Evolutionary conservation across 2,888 invertebrate species (phyloP).

Genomic region (Drosophila yooni): DNA sequence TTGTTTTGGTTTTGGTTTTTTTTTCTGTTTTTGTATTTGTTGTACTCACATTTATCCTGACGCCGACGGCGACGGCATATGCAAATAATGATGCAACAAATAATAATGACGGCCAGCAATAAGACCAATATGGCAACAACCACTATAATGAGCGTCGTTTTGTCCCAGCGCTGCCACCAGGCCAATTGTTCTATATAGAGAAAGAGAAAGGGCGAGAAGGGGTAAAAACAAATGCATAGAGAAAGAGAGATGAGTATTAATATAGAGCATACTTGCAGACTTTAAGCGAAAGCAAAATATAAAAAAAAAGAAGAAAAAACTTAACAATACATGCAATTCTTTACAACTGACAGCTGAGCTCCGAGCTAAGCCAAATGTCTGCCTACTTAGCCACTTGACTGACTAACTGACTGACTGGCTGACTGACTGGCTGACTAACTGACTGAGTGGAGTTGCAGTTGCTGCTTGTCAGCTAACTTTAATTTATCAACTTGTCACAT

Average conservation of each 20-base stretch:
- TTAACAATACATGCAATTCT: conserved; percentile 53
- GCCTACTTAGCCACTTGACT: conserved; percentile 51
- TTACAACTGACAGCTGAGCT: conserved; percentile 44
- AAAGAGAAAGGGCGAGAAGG: conserved; percentile 10
- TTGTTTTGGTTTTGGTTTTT: conserved; percentile 18
- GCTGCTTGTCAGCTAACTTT: conserved; percentile 55
- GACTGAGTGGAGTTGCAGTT: conserved; percentile 27
- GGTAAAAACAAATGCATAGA: background rate
- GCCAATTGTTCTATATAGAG: conserved; percentile 88
- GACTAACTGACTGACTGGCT: conserved; percentile 37
- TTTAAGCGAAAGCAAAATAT: conserved; percentile 32
- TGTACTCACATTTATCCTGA: conserved; percentile 85
- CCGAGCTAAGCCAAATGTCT: conserved; percentile 46
- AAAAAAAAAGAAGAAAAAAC: background rate
- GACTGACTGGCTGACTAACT: conserved; percentile 26
- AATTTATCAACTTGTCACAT: conserved; percentile 75
- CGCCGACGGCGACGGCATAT: conserved; percentile 92
- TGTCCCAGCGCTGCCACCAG: conserved; percentile 92
- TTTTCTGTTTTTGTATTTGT: conserved; percentile 20
- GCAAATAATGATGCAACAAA: conserved; percentile 94
- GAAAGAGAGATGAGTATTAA: conserved; percentile 14
- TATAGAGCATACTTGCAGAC: conserved; percentile 10
- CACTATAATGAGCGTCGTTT: conserved; percentile 91
- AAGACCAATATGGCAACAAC: conserved; percentile 89
- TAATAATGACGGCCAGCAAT: conserved; percentile 90